These are phyloP conservation scores for Caenorhabditis parvicauda DNA, from an alignment of 2,888 invertebrate genomes.

Conservation along the genomic window DNA sequence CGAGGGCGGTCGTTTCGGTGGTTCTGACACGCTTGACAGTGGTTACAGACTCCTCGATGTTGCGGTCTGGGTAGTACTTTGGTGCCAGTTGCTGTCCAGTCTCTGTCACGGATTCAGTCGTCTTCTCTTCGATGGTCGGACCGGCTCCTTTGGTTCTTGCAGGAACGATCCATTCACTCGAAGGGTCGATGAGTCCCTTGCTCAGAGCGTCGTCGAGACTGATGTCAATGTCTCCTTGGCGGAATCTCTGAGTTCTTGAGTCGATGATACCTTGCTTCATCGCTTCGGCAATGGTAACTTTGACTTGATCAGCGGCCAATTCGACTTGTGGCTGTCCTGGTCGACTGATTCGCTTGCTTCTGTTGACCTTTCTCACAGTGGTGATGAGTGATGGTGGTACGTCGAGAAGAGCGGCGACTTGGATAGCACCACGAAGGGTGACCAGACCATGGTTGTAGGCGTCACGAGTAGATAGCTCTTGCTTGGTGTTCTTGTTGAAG, in stretches of 20 bases:
- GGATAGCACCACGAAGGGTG: conserved; percentile 81
- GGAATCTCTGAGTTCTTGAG: conserved; percentile 63
- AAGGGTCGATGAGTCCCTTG: conserved; percentile 61
- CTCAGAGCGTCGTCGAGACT: conserved; percentile 64
- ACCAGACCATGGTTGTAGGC: conserved; percentile 83
- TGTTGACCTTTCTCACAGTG: conserved; percentile 75
- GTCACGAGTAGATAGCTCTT: conserved; percentile 77
- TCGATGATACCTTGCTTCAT: conserved; percentile 78
- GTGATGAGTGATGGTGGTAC: conserved; percentile 67
- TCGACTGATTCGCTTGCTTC: conserved; percentile 79
- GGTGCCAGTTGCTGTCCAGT: conserved; percentile 62
- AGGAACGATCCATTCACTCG: conserved; percentile 63
- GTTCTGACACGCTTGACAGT: conserved; percentile 61
- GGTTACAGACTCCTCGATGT: conserved; percentile 60
- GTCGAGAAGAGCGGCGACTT: conserved; percentile 80
- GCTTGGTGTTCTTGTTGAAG: conserved; percentile 62
- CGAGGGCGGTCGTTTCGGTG: conserved; percentile 61
- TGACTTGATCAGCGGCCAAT: conserved; percentile 64
- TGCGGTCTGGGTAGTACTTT: conserved; percentile 57
- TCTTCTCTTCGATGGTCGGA: conserved; percentile 63
- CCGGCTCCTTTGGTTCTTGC: conserved; percentile 49
- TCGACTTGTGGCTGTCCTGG: conserved; percentile 66
- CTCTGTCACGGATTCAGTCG: conserved; percentile 60
- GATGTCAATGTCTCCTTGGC: conserved; percentile 69
- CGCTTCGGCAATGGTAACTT: conserved; percentile 78